Evolutionary conservation across 1,140 invertebrate species (phyloP).

Genomic region (Branchinecta lindahli): DNA sequence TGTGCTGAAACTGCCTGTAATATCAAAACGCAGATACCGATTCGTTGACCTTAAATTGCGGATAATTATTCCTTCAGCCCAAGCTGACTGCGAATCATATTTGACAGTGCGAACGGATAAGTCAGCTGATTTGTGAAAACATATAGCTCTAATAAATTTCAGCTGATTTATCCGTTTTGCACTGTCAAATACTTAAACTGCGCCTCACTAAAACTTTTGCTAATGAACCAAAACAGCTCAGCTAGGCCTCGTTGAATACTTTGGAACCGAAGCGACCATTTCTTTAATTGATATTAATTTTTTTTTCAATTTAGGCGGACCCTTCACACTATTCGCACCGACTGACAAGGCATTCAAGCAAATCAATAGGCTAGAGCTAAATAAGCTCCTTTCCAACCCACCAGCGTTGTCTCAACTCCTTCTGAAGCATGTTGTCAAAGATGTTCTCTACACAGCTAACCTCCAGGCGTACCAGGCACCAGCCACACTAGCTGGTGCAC

Average conservation of each 20-base stretch:
- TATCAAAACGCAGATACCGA: no score
- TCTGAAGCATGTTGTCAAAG: slow-evolving; percentile 20
- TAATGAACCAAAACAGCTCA: no score
- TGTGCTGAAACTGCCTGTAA: no score
- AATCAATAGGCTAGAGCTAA: slow-evolving; percentile 15
- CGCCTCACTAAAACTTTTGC: no score
- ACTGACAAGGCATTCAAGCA: slow-evolving; percentile 23
- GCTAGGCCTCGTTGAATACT: neutral
- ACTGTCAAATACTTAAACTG: no score
- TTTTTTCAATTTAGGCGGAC: slow-evolving; percentile 17
- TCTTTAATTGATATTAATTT: neutral
- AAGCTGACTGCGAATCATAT: no score
- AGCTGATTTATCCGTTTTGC: no score
- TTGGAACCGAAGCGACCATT: neutral
- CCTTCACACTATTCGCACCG: slow-evolving; percentile 30
- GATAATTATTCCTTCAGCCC: no score
- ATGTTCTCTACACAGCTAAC: slow-evolving; percentile 19
- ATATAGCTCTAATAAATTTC: no score
- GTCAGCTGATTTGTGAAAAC: no score
- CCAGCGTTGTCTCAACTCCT: slow-evolving; percentile 17
- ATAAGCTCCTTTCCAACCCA: slow-evolving; percentile 17
- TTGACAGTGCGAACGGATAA: no score
- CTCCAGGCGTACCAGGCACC: slow-evolving; percentile 20
- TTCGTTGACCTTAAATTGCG: no score
- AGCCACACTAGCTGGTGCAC: slow-evolving; percentile 15